Evolutionary conservation across 2,888 invertebrate genomes (phyloP).

Genomic region (Pyrochroa serraticornis): DNA sequence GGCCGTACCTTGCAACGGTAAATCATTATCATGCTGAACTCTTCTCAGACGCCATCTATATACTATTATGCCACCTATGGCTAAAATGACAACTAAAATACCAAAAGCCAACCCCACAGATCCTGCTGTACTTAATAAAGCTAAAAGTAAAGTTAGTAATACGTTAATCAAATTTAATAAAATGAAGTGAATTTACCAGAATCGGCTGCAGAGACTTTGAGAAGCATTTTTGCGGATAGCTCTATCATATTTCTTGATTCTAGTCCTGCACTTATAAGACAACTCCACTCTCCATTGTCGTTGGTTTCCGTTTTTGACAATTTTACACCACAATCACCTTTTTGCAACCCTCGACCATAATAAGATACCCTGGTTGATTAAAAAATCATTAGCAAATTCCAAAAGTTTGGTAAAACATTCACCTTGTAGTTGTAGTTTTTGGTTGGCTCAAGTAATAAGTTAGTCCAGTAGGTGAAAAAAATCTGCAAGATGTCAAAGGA

Average conservation of each 20-base stretch:
- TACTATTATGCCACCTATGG: conserved; percentile 5
- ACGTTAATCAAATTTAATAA: too few relatives aligned
- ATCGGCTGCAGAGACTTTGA: background rate
- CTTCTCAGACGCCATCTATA: background rate
- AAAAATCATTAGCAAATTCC: background rate
- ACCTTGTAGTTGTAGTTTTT: conserved; percentile 1
- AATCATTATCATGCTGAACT: background rate
- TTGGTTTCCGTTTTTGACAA: conserved; percentile 5
- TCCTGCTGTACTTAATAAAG: background rate
- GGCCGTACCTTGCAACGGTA: background rate
- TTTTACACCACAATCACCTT: conserved; percentile 30
- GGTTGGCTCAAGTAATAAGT: conserved; percentile 14
- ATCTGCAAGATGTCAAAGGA: conserved; percentile 26
- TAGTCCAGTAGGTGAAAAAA: conserved; percentile 18
- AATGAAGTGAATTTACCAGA: background rate
- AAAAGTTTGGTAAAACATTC: background rate
- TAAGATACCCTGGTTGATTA: conserved; percentile 14
- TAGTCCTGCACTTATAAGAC: conserved; percentile 14
- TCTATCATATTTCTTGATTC: background rate
- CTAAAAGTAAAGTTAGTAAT: background rate
- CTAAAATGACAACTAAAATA: conserved; percentile 5
- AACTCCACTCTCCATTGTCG: conserved; percentile 25
- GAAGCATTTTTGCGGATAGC: background rate
- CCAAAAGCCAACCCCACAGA: conserved; percentile 15
- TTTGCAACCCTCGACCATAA: conserved; percentile 25